These are phyloP conservation scores for Botrylloides violaceus DNA, from an alignment of 23 tunicate species.

Conservation along the genomic window DNA sequence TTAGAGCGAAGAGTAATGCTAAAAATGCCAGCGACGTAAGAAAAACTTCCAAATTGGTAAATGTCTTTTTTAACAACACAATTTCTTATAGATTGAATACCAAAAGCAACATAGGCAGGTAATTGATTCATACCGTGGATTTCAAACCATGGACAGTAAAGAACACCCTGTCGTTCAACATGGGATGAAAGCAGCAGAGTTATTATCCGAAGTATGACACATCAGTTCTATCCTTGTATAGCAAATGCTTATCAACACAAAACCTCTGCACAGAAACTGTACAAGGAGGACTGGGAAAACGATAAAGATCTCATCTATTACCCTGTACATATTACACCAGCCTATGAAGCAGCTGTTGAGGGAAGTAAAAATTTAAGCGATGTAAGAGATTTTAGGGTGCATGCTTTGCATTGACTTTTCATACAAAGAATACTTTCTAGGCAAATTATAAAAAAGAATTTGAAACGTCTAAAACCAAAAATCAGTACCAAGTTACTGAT, in stretches of 20 bases:
- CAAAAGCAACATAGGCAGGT: slow-evolving; percentile 76
- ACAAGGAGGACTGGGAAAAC: slow-evolving; percentile 45
- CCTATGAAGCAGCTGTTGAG: slow-evolving; percentile 69
- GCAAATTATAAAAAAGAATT: slow-evolving; percentile 50
- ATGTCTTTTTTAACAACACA: background rate
- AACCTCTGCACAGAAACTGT: slow-evolving; percentile 28
- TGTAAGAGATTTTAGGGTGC: slow-evolving; percentile 23
- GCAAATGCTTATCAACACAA: background rate
- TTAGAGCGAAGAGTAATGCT: slow-evolving; percentile 72
- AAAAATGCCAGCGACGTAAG: slow-evolving; percentile 82
- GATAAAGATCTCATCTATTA: slow-evolving; percentile 74
- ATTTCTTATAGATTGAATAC: slow-evolving; percentile 52
- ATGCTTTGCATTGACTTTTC: background rate
- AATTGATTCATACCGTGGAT: slow-evolving; percentile 76
- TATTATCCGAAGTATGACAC: slow-evolving; percentile 54
- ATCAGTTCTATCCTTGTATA: too few relatives aligned
- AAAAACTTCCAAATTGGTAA: background rate
- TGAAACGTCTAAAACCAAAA: slow-evolving; percentile 33
- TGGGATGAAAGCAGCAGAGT: slow-evolving; percentile 90
- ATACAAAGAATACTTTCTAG: slow-evolving; percentile 7
- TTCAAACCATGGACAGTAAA: slow-evolving; percentile 88
- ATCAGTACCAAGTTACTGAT: slow-evolving; percentile 39
- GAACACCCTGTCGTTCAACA: slow-evolving; percentile 93
- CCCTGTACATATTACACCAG: slow-evolving; percentile 94
- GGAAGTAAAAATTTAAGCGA: slow-evolving; percentile 52